Evolutionary conservation across 2,888 invertebrate genomes (phyloP), one percentile per base, ranked within the genome.

Genomic region (Argyresthia goedartella): DNA sequence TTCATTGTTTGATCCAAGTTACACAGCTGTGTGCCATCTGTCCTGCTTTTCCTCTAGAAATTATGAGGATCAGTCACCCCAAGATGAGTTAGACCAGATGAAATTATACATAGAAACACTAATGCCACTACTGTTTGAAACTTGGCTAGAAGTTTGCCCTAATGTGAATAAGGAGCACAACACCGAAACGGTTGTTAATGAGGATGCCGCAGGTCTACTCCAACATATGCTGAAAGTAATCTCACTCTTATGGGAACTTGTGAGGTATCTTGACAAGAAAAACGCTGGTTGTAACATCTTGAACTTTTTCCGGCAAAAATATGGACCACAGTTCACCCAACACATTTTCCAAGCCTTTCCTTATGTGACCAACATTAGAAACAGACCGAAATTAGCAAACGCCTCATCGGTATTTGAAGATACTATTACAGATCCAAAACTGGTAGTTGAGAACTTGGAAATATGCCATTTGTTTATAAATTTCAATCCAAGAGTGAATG

Each of bases 101-200:
- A 81, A 88, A 52, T 87, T 87, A 50, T 93, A 94, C 68, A 84
- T 92, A 35, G 82, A 89, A 55, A 89, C 90, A 39, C 77, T 96
- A 47, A 87, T 95, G 76, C 94, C 95, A 0, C 77, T 96, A 25
- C 82, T 96, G 52, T 89, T 93, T 68, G 95, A 95, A 70, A 93
- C 93, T 50, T 96, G 96, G 95, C 72, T 94, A 25, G 96, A 96
- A 85, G 92, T 92, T 11, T 86, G 90, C 49, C 91, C 93, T 6
- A 79, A 67, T 55, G 70, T 67, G 34, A 75, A 73, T 34, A 61
- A 69, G 10, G 69, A 71, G n/a, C 71, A 72, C 56, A 76, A 76
- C 56, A 74, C 80, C 52, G 87, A 87, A 64, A 80, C 81, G 56
- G 70, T 89, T 39, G 76, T 93, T 14, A 87, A 76, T 56, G 85